Conservation (phyloP, 2,797 vertebrate genomes). For the Mormyrus proboscirostris region DNA sequence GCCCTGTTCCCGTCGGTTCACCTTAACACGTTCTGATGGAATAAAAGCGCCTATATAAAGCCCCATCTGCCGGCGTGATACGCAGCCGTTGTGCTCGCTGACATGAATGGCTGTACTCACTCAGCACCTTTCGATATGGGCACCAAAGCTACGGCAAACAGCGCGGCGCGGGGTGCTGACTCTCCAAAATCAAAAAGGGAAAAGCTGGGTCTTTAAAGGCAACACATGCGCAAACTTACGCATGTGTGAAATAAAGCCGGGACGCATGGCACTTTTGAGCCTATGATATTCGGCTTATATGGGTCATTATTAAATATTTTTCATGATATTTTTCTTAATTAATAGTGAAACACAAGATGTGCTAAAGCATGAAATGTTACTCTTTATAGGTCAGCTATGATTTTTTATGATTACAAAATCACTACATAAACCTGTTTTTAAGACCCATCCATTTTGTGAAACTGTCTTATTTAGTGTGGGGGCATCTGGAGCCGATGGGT, state of each 20-base stretch:
- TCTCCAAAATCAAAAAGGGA: not conserved
- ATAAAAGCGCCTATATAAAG: not conserved
- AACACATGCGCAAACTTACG: not conserved
- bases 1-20: not conserved
- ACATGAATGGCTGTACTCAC: constrained; percentile 5
- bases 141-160: not conserved
- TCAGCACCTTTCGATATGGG: constrained; percentile 18
- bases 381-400: not conserved
- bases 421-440: not conserved
- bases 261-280: not conserved
- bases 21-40: not conserved
- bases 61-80: not conserved
- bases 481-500: not conserved
- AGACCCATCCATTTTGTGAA: not conserved
- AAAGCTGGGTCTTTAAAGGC: not conserved
- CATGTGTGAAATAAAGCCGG: not conserved
- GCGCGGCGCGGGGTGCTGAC: not conserved
- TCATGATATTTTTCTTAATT: not conserved
- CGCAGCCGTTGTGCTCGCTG: not conserved
- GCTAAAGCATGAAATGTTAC: not conserved
- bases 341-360: not conserved
- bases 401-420: not conserved
- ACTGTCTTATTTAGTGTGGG: not conserved
- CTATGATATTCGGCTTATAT: not conserved
- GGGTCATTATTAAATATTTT: not conserved